Conservation (phyloP, 2,797 vertebrate genomes). For the Centroberyx gerrardi region DNA sequence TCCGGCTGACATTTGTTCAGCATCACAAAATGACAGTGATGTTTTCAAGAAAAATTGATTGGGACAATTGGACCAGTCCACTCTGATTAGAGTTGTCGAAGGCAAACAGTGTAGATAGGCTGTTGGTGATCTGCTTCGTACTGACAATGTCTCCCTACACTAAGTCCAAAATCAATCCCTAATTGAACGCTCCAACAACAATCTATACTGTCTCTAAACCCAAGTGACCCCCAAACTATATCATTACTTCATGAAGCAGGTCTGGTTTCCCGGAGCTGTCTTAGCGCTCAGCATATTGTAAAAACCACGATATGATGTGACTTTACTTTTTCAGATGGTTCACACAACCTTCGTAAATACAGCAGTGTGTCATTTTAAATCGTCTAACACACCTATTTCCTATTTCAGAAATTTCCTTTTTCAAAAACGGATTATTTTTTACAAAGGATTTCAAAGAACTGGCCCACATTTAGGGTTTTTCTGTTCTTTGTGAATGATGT, state of each 20-base stretch:
- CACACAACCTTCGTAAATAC: background rate
- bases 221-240: conserved; percentile 58
- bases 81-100: conserved; percentile 69
- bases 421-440: too few species aligned
- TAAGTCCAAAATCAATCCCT: conserved; percentile 79
- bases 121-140: conserved; percentile 58
- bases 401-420: too few species aligned
- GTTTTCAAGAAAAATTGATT: conserved; percentile 64
- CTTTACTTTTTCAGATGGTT: background rate
- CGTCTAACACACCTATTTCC: too few species aligned
- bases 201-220: conserved; percentile 70
- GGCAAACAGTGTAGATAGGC: conserved; percentile 51
- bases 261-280: conserved; percentile 42
- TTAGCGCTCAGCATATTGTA: background rate
- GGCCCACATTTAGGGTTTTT: too few species aligned
- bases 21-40: conserved; percentile 49
- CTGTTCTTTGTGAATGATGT: too few species aligned
- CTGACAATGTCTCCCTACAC: conserved; percentile 71
- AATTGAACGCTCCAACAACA: conserved; percentile 73
- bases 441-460: too few species aligned
- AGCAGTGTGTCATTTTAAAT: background rate
- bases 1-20: conserved; percentile 40
- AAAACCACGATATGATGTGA: too few species aligned
- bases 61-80: conserved; percentile 50
- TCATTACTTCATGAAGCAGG: conserved; percentile 50